Evolutionary conservation across 2,797 vertebrate genomes (phyloP).

Genomic region (Halcyon badia): DNA sequence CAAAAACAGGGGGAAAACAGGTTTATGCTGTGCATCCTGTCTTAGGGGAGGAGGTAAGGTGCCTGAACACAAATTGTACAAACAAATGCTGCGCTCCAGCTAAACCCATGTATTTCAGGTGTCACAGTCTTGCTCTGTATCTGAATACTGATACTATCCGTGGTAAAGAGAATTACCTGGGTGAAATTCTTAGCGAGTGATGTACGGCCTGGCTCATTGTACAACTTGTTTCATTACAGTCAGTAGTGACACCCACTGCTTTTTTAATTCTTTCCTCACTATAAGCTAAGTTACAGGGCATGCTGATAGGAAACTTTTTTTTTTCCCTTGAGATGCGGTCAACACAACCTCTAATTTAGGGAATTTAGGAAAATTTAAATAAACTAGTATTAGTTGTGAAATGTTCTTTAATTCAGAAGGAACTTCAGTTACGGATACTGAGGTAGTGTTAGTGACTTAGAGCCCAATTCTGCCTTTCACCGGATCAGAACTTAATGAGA

Average conservation of each 20-base stretch:
- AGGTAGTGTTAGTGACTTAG: not conserved
- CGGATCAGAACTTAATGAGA: not conserved
- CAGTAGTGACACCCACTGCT: not conserved
- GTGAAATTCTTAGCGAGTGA: not conserved
- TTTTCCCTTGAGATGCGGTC: not conserved
- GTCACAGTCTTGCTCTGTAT: not conserved
- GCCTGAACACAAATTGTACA: not conserved
- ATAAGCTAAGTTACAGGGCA: accelerated
- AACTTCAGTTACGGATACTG: not conserved
- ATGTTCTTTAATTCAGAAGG: not conserved
- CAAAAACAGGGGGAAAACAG: not conserved
- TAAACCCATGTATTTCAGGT: not conserved
- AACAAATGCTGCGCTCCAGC: not conserved
- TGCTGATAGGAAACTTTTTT: not conserved
- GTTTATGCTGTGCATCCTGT: not conserved
- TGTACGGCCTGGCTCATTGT: not conserved
- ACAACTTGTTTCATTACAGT: not conserved
- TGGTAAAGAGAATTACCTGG: not conserved
- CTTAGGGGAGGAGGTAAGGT: not conserved
- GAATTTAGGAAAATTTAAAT: not conserved
- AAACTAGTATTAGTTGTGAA: not conserved
- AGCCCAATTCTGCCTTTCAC: not conserved
- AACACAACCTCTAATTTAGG: not conserved
- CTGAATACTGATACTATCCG: not conserved
- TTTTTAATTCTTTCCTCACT: not conserved